These are phyloP conservation scores for Chloroceryle inda DNA, from an alignment of 2,797 vertebrate genomes.

Conservation along the genomic window DNA sequence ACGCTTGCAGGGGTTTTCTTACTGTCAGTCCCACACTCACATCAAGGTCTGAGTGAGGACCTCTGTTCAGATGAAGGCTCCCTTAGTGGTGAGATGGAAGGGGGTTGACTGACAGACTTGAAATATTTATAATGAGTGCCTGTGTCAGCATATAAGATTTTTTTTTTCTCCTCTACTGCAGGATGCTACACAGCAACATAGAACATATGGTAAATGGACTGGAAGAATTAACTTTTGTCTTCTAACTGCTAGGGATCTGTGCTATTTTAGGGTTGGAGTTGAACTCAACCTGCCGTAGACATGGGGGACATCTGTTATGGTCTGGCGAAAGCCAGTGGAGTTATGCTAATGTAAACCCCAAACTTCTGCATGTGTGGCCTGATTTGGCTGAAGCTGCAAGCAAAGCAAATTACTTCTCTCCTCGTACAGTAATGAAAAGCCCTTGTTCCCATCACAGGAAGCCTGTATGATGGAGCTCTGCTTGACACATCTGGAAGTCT, in stretches of 20 bases:
- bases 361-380: conserved; percentile 50
- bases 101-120: not conserved
- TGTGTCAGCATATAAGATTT: not conserved
- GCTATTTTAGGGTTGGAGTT: not conserved
- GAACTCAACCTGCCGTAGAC: conserved; percentile 48
- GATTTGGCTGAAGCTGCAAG: conserved; percentile 26
- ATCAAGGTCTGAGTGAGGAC: not conserved
- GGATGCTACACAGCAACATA: not conserved
- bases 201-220: conserved; percentile 5
- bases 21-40: not conserved
- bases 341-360: conserved; percentile 37
- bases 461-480: not conserved
- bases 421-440: not conserved
- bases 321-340: conserved; percentile 43
- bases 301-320: conserved; percentile 17
- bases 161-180: not conserved
- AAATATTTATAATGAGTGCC: conserved; percentile 17
- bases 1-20: not conserved
- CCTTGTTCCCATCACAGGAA: conserved; percentile 11
- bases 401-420: conserved; percentile 39
- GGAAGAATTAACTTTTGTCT: conserved; percentile 36
- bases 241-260: not conserved
- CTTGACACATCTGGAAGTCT: not conserved
- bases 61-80: not conserved
- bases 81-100: conserved; percentile 31